phyloP scores from a whole-genome alignment of 2,113 vertebrate species.

The chimpanzee (Pan troglodytes) region NHGRI_mPanTro3-v2.1_pri NC_072403.2:156691501-156692000 shows the following conservation, averaged over 20 bases:
- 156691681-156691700: neutral
- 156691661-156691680: neutral
- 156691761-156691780: neutral
- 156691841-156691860: neutral
- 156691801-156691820: neutral
- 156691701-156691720: neutral
- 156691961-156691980: neutral
- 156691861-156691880: neutral
- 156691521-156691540: neutral
- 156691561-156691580: neutral
- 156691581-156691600: neutral
- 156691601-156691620: neutral
- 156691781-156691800: neutral
- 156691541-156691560: conserved; percentile 23
- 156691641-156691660: neutral
- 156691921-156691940: neutral
- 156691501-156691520: conserved; percentile 46
- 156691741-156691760: neutral
- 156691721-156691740: neutral
- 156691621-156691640: neutral
- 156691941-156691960: neutral
- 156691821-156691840: neutral
- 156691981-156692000: neutral
- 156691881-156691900: neutral
- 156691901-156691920: neutral